Percentiles rank a stretch among this genome's conserved stretches.
Evolutionary conservation across 2,113 vertebrate species (phyloP).

Genomic region (Aythya baeri): DNA sequence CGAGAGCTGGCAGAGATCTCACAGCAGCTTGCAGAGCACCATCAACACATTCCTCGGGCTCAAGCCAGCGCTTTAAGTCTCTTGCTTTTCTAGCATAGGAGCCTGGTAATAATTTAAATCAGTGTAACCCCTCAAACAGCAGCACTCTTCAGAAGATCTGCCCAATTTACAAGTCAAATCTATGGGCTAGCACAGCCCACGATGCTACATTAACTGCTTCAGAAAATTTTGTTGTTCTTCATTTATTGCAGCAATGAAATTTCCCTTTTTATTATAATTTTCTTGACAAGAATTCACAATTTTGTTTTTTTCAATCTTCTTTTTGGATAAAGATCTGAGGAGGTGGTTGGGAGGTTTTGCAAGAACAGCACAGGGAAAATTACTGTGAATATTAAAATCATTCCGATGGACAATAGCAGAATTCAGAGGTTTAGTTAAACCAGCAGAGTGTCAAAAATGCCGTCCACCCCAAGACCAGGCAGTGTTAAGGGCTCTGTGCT

Average conservation of each 20-base stretch:
- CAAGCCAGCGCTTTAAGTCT: constrained; percentile 20
- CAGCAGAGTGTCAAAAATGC: constrained; percentile 43
- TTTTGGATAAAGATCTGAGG: constrained; percentile 49
- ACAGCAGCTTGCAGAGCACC: constrained; percentile 45
- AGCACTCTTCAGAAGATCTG: constrained; percentile 23
- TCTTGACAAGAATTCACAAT: constrained; percentile 27
- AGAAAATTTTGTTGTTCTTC: constrained; percentile 31
- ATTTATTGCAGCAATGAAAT: background rate
- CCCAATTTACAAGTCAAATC: constrained; percentile 66
- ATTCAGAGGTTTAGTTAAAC: constrained; percentile 65
- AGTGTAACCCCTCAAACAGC: constrained; percentile 21
- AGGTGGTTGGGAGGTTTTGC: constrained; percentile 29
- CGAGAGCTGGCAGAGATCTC: constrained; percentile 41
- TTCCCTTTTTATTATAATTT: constrained; percentile 19
- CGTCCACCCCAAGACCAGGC: constrained; percentile 28
- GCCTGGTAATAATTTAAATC: constrained; percentile 61
- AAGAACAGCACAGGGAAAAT: constrained; percentile 33
- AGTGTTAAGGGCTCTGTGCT: background rate
- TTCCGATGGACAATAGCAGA: constrained; percentile 47
- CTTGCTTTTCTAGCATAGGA: constrained; percentile 14
- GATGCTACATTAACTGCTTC: constrained; percentile 25
- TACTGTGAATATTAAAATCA: constrained; percentile 37
- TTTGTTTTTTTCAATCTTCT: constrained; percentile 12
- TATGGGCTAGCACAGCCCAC: background rate
- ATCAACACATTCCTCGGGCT: constrained; percentile 38